Conservation (phyloP, 2,888 invertebrate species). For the Dasypolia templi region DNA sequence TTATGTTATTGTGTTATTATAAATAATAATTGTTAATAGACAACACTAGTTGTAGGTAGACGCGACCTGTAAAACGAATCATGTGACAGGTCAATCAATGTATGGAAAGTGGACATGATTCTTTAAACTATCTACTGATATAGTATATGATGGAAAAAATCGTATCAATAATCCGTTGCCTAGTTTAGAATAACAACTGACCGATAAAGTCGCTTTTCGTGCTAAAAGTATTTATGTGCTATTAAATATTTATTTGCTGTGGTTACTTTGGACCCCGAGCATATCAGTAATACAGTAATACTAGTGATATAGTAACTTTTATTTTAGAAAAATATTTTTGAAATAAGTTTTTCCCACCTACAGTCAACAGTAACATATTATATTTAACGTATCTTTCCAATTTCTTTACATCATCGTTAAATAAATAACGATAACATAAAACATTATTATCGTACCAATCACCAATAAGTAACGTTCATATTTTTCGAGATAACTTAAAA, state of each 20-base stretch:
- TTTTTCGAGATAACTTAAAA: slow-evolving; percentile 23
- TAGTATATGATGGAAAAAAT: too few species aligned
- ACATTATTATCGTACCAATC: not conserved
- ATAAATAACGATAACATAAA: not conserved
- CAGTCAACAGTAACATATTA: not conserved
- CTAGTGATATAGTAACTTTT: not conserved
- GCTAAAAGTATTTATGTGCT: too few species aligned
- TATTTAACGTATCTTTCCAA: not conserved
- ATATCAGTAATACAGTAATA: not conserved
- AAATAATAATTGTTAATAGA: too few species aligned
- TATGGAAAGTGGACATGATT: too few species aligned
- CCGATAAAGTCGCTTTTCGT: too few species aligned
- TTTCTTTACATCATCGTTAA: not conserved
- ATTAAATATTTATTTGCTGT: not conserved
- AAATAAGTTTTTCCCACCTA: not conserved
- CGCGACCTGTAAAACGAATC: too few species aligned
- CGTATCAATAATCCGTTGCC: not conserved
- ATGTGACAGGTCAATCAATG: too few species aligned
- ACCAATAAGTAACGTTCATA: slow-evolving; percentile 23
- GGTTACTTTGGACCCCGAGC: not conserved
- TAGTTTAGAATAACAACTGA: not conserved
- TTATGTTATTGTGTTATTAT: too few species aligned
- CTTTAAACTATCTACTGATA: too few species aligned
- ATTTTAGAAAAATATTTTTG: not conserved
- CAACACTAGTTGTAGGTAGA: too few species aligned